Conservation (phyloP, 2,113 vertebrate species). For the Brienomyrus brachyistius region DNA sequence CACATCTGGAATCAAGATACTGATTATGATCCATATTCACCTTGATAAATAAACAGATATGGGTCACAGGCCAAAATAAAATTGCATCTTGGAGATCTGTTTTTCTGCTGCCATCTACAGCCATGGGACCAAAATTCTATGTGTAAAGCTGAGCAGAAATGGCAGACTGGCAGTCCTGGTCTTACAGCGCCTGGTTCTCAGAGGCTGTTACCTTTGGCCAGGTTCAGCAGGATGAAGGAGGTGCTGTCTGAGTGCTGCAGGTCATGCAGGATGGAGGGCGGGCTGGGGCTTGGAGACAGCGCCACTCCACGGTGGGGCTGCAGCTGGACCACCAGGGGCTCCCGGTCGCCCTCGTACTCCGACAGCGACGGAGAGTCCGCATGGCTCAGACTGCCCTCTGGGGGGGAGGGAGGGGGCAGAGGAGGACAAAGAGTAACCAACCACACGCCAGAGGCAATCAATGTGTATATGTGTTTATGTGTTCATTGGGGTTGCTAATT, state of each 20-base stretch:
- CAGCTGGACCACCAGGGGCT: conserved; percentile 70
- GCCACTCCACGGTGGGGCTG: conserved; percentile 66
- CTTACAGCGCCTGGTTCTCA: background rate
- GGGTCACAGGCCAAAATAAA: background rate
- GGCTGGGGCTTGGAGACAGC: conserved; percentile 60
- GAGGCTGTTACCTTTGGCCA: conserved; percentile 74
- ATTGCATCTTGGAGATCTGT: background rate
- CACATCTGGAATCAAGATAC: background rate
- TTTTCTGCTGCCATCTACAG: conserved; percentile 7
- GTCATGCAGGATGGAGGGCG: conserved; percentile 74
- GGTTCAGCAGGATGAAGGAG: conserved; percentile 90
- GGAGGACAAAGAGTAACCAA: background rate
- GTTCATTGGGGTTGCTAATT: background rate
- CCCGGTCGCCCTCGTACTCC: conserved; percentile 65
- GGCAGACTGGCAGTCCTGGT: too few species aligned
- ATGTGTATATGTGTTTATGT: background rate
- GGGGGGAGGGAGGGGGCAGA: conserved; percentile 39
- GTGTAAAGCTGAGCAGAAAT: background rate
- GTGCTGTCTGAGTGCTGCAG: conserved; percentile 86
- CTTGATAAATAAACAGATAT: background rate
- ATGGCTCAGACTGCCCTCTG: conserved; percentile 70
- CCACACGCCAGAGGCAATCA: background rate
- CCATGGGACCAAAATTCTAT: background rate
- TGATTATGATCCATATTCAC: background rate
- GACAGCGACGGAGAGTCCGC: conserved; percentile 52